Evolutionary conservation across 2,888 invertebrate genomes (phyloP).

Genomic region (Microplitis manilae): DNA sequence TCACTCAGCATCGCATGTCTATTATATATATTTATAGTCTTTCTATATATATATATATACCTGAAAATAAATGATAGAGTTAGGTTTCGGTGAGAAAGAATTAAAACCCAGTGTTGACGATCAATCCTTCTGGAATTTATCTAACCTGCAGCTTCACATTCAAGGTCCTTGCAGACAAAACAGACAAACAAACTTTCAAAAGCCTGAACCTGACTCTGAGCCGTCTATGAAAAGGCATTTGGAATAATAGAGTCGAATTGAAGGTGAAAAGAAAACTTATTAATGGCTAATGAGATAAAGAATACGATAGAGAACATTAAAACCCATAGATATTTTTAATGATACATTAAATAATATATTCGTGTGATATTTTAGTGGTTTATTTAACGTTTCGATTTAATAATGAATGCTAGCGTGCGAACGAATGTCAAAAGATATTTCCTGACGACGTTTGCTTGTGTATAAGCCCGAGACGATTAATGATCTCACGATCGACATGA

Average conservation of each 20-base stretch:
- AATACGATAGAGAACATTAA: constrained; percentile 23
- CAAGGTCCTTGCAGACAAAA: constrained; percentile 29
- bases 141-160: constrained; percentile 35
- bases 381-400: background rate
- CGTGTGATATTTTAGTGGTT: background rate
- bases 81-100: constrained; percentile 36
- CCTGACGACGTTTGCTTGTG: background rate
- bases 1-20: constrained; percentile 47
- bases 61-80: constrained; percentile 47
- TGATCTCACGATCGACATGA: constrained; percentile 31
- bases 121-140: constrained; percentile 44
- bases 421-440: constrained; percentile 16
- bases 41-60: constrained; percentile 5
- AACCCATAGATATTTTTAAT: background rate
- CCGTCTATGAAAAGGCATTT: background rate
- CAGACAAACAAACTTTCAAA: background rate
- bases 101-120: constrained; percentile 47
- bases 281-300: constrained; percentile 36
- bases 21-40: background rate
- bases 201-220: background rate
- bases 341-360: background rate
- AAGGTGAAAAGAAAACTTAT: constrained; percentile 42
- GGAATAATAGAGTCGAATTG: constrained; percentile 41
- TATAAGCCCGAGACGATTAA: constrained; percentile 28
- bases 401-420: background rate